Base-by-base conservation (phyloP, 37 sponge, comb jelly and placozoan genomes). In the Theonella swinhoei region DNA sequence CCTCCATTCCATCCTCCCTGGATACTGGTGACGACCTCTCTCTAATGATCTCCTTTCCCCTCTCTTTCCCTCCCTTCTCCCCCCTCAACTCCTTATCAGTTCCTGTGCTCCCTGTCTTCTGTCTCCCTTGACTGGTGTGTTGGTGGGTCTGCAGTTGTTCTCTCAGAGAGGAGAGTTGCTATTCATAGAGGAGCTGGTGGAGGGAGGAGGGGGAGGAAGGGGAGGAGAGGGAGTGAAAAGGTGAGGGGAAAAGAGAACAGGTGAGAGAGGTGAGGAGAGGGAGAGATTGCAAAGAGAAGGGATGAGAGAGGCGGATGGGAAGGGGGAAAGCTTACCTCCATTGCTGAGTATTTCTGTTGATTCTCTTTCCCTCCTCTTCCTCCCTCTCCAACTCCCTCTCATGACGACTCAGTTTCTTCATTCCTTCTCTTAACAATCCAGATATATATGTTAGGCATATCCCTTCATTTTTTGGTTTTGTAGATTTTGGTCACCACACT, bases 321-420 rank as follows among this genome's bases (percentile, higher is more conserved):
- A 25, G n/a, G n/a, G n/a, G n/a, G n/a, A n/a, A n/a, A n/a, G 39
- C 83, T 43, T 4, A 94, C 94, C 94, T 94, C 85, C 80, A 94
- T 79, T 17, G 62, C 71, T 19, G 76, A 31, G 72, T 82, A 85
- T 70, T 73, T 73, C 64, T 90, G 80, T 74, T 90, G 79, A n/a
- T n/a, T n/a, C n/a, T n/a, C n/a, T n/a, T n/a, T n/a, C n/a, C n/a
- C n/a, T n/a, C n/a, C n/a, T n/a, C n/a, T n/a, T n/a, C n/a, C n/a
- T n/a, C n/a, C n/a, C n/a, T n/a, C n/a, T n/a, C n/a, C n/a, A n/a
- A n/a, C n/a, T n/a, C n/a, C n/a, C n/a, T n/a, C n/a, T n/a, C n/a
- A n/a, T n/a, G n/a, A n/a, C n/a, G n/a, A n/a, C n/a, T n/a, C n/a
- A n/a, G n/a, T n/a, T n/a, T n/a, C n/a, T n/a, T n/a, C n/a, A n/a